These are phyloP conservation scores for Lethocerus indicus DNA, from an alignment of 1,140 invertebrate genomes.

Conservation along the genomic window DNA sequence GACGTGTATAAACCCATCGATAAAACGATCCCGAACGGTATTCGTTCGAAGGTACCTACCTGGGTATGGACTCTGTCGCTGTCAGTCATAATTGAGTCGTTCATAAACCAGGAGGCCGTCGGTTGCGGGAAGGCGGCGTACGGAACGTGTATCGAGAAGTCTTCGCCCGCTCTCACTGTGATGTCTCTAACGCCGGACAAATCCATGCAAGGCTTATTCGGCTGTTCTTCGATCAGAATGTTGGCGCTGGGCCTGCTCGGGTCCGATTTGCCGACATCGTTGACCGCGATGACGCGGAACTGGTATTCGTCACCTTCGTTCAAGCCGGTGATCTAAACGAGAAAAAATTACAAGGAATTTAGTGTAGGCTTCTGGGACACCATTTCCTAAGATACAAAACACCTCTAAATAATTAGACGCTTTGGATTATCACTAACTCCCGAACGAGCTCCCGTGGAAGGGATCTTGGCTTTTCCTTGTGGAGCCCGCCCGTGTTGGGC, in stretches of 20 bases:
- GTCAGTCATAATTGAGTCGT: constrained; percentile 60
- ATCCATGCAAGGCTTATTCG: constrained; percentile 91
- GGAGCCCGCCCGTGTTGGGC: no score
- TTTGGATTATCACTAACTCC: no score
- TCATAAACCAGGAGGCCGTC: constrained; percentile 78
- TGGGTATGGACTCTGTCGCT: constrained; percentile 66
- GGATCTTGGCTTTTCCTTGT: no score
- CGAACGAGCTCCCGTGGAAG: no score
- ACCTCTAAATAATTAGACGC: no score
- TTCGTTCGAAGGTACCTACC: constrained; percentile 16
- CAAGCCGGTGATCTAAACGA: constrained; percentile 51
- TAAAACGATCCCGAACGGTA: not conserved
- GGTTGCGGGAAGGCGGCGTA: constrained; percentile 92
- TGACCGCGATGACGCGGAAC: constrained; percentile 90
- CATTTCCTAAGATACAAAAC: no score
- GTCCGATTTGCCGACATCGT: constrained; percentile 82
- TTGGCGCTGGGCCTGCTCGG: constrained; percentile 77
- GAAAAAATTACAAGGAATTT: no score
- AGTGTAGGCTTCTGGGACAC: no score
- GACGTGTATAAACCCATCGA: not conserved
- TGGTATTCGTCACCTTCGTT: constrained; percentile 89
- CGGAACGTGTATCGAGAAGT: constrained; percentile 90
- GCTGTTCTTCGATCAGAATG: constrained; percentile 83
- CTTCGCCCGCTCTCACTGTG: constrained; percentile 89
- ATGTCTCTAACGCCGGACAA: constrained; percentile 85